A percentile compares a stretch with the other conserved stretches of the same genome.
phyloP scores from a whole-genome alignment of 1,140 invertebrate genomes.

The Megalopta genalis region DNA sequence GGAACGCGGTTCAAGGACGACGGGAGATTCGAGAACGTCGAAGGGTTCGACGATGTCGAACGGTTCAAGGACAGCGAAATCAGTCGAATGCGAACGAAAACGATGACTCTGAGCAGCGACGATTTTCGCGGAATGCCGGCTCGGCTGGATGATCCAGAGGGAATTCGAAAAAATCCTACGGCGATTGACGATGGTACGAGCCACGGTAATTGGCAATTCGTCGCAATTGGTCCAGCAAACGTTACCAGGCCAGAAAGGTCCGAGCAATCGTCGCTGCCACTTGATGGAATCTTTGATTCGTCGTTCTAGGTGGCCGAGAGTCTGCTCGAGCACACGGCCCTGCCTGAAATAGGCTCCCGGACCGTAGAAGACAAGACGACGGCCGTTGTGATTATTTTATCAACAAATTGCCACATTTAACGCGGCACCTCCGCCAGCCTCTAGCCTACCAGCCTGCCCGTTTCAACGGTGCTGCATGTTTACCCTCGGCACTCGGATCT shows the following conservation, averaged over 20 bases:
- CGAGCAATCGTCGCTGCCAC: not conserved
- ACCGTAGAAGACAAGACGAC: slow-evolving; percentile 50
- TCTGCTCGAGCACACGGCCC: slow-evolving; percentile 39
- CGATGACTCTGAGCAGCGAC: not conserved
- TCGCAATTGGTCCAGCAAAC: slow-evolving; percentile 29
- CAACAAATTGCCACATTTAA: slow-evolving; percentile 66
- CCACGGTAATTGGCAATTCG: slow-evolving; percentile 34
- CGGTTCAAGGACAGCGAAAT: no score
- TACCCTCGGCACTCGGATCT: slow-evolving; percentile 15
- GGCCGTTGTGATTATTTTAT: slow-evolving; percentile 61
- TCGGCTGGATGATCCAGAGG: not conserved
- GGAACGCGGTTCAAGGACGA: no score
- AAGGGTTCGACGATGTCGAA: no score
- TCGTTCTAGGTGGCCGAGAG: slow-evolving; percentile 23
- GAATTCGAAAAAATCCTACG: slow-evolving; percentile 15
- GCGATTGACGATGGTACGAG: not conserved
- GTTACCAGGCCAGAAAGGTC: slow-evolving; percentile 18
- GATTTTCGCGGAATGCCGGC: not conserved
- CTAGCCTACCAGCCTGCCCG: slow-evolving; percentile 39
- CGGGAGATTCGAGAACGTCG: no score
- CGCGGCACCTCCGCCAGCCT: slow-evolving; percentile 37
- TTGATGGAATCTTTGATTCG: slow-evolving; percentile 37
- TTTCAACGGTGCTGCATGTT: slow-evolving; percentile 48
- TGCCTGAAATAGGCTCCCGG: slow-evolving; percentile 51
- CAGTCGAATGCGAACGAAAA: not conserved